These are phyloP conservation scores for Pemphigus obesinymphae DNA, from an alignment of 1,140 invertebrate species.

Conservation along the genomic window DNA sequence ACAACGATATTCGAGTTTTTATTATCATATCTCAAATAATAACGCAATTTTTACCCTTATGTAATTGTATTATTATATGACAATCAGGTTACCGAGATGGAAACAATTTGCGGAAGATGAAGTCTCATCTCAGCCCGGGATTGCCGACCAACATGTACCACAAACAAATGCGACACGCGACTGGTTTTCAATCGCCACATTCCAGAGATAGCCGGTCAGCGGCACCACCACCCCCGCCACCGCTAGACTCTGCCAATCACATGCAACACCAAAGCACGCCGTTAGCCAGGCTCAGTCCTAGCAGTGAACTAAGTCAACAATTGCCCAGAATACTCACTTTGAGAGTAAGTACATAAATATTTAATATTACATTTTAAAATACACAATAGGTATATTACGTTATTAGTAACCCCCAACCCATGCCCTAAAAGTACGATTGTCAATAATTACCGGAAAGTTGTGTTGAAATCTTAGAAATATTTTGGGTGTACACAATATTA, in stretches of 20 bases:
- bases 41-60: too few relatives aligned
- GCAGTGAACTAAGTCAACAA: conserved; percentile 84
- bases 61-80: not conserved
- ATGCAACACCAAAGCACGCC: conserved; percentile 76
- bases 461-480: too few relatives aligned
- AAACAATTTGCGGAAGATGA: conserved; percentile 74
- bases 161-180: conserved; percentile 66
- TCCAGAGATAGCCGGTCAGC: conserved; percentile 52
- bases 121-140: conserved; percentile 63
- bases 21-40: too few relatives aligned
- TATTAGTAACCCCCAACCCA: too few relatives aligned
- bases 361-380: too few relatives aligned
- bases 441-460: too few relatives aligned
- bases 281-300: conserved; percentile 80
- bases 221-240: conserved; percentile 58
- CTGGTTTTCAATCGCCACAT: conserved; percentile 62
- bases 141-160: conserved; percentile 62
- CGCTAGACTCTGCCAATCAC: conserved; percentile 53
- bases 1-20: too few relatives aligned
- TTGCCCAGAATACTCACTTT: conserved; percentile 85
- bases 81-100: conserved; percentile 65
- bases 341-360: conserved; percentile 47
- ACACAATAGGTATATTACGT: too few relatives aligned
- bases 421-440: too few relatives aligned
- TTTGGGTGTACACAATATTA: too few relatives aligned